Conservation (phyloP, 2,113 vertebrate genomes). For the Coturnix japonica region DNA sequence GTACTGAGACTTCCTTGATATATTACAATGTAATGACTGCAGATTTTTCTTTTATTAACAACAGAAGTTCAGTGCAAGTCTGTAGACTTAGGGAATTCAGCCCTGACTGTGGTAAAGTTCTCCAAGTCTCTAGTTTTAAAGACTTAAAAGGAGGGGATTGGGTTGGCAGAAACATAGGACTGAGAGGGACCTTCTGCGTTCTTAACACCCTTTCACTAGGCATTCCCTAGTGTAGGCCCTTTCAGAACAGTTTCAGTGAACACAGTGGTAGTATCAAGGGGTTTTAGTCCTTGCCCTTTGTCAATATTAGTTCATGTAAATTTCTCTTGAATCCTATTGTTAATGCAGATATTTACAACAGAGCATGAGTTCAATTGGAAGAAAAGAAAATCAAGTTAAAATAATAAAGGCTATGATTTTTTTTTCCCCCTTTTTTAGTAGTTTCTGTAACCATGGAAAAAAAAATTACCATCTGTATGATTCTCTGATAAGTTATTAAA, state of each 20-base stretch:
- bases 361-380: neutral
- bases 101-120: neutral
- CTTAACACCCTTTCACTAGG: neutral
- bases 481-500: conserved; percentile 13
- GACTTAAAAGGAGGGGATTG: neutral
- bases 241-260: neutral
- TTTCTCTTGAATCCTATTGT: neutral
- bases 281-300: neutral
- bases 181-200: neutral
- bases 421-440: neutral
- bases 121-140: neutral
- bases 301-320: neutral
- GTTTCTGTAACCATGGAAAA: conserved; percentile 61
- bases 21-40: neutral
- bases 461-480: conserved; percentile 30
- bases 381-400: neutral
- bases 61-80: neutral
- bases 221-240: neutral
- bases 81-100: neutral
- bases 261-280: accelerated
- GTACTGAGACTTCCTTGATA: neutral
- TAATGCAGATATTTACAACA: neutral
- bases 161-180: neutral
- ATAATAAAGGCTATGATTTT: neutral
- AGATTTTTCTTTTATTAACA: neutral